These are phyloP conservation scores for Conger conger DNA, from an alignment of 2,113 vertebrate genomes.

Conservation along the genomic window DNA sequence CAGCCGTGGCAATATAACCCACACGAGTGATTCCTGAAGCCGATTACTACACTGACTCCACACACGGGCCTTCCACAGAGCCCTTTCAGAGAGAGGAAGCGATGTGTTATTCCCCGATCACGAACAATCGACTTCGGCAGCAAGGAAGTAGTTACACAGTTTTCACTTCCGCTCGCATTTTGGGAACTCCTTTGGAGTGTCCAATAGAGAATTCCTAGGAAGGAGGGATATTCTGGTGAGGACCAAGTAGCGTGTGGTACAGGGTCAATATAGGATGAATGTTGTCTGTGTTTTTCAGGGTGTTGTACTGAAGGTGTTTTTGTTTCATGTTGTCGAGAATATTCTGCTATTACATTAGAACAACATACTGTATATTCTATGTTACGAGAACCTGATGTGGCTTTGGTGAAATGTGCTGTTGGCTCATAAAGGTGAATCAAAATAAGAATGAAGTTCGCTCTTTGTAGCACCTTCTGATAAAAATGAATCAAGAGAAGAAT, in stretches of 20 bases:
- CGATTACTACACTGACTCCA: neutral
- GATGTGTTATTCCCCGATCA: neutral
- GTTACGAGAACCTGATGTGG: no score
- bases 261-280: no score
- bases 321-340: no score
- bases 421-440: no score
- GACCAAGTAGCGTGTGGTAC: no score
- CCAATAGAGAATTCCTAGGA: neutral
- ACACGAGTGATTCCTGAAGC: neutral
- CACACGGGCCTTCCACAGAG: neutral
- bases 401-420: no score
- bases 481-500: no score
- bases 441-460: no score
- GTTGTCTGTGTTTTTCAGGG: neutral
- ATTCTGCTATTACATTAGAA: no score
- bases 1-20: neutral
- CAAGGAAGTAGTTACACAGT: neutral
- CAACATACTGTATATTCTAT: no score
- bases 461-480: no score
- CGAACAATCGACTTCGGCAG: neutral
- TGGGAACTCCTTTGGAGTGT: neutral
- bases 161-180: neutral
- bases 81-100: neutral
- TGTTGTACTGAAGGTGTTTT: neutral
- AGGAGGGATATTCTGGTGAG: no score